These are phyloP conservation scores for Reticulitermes lucifugus DNA, from an alignment of 2,888 invertebrate genomes.

Conservation along the genomic window DNA sequence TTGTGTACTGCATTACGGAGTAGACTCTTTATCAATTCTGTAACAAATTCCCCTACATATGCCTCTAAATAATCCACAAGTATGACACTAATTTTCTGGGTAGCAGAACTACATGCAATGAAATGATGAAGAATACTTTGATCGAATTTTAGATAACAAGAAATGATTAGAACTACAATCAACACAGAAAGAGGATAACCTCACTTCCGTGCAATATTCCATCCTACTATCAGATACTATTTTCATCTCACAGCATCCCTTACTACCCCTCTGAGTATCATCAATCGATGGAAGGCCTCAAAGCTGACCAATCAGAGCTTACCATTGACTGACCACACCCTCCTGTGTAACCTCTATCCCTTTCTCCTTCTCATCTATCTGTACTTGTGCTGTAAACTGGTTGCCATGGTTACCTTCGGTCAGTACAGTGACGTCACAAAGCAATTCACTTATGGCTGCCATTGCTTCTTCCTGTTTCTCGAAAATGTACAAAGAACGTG, in stretches of 20 bases:
- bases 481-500: no score
- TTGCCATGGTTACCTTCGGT: conserved; percentile 32
- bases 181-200: neutral
- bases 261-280: neutral
- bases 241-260: neutral
- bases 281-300: conserved; percentile 34
- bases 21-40: no score
- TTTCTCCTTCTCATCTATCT: conserved; percentile 11
- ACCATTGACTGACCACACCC: conserved; percentile 45
- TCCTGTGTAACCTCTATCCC: neutral
- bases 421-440: conserved; percentile 33
- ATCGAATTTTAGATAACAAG: neutral
- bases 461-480: neutral
- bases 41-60: no score
- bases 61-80: no score
- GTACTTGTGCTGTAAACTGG: conserved; percentile 28
- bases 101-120: no score
- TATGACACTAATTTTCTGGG: no score
- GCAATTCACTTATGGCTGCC: conserved; percentile 36
- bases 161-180: neutral
- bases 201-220: neutral
- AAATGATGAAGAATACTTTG: no score
- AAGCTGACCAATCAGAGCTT: conserved; percentile 43
- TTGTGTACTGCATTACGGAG: no score
- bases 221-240: neutral